Base-by-base conservation (phyloP, 2,888 invertebrate species). In the Drosophila niveifrons region DNA sequence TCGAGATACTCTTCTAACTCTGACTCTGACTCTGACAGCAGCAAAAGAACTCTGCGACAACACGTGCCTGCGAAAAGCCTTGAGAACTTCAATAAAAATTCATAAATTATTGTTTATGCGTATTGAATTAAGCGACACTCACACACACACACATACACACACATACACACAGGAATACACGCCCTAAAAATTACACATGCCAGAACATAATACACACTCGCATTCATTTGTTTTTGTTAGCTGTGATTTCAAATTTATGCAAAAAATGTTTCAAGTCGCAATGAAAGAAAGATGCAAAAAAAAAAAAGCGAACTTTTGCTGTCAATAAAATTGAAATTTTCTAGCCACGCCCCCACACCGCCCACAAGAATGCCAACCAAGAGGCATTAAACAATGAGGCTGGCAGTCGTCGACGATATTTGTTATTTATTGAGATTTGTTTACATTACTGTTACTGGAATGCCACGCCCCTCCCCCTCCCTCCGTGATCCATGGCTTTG, bases 91-190 rank as follows among this genome's bases (percentile, higher is more conserved):
- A 81, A 82, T 79, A 81, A 79, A 81, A 81, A 84, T 79, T 56
- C 82, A 84, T 82, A 84, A 82, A 81, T 82, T 81, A 82, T 81
- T 84, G 76, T 76, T 79, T 74, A 79, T 81, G 69, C 69, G 84
- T 81, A 84, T 79, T 84, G 81, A 81, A 81, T 81, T 78, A 84
- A 70, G 78, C 67, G 53, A 36, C 66, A 66, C 61, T 55, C 46
- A n/a, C 8, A 51, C 57, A 31, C 44, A 29, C 34, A 48, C 61
- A 29, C 34, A 48, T 57, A 29, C 17, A 28, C 17, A 39, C 57
- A 17, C 51, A 15, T 51, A 65, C 36, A 18, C 47, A 55, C 64
- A 62, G 48, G 44, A 43, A 50, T 36, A 31, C 56, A 46, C 29
- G 39, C 39, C 39, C 39, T 13, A 13, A 39, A 39, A 39, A 39